Evolutionary conservation across 92 coral and sea anemone genomes (phyloP).

Genomic region (Epizoanthus rinbou): DNA sequence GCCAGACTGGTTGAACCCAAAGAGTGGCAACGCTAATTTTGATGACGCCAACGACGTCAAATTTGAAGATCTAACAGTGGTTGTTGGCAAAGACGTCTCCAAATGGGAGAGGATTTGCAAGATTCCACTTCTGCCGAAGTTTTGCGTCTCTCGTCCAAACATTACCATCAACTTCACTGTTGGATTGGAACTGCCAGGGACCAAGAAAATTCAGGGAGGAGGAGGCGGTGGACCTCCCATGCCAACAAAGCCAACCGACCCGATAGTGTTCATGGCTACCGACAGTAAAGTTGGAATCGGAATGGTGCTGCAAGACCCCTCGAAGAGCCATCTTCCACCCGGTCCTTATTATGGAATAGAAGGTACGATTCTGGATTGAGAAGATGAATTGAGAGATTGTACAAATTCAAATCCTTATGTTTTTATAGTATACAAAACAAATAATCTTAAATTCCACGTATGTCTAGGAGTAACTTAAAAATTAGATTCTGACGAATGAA

Average conservation of each 20-base stretch:
- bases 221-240: not conserved
- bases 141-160: not conserved
- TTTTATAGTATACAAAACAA: no score
- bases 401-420: no score
- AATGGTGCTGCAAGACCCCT: constrained; percentile 42
- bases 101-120: constrained; percentile 31
- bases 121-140: not conserved
- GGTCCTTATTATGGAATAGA: constrained; percentile 38
- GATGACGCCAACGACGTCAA: no score
- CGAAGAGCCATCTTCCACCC: not conserved
- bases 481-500: no score
- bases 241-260: constrained; percentile 22
- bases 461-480: no score
- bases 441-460: no score
- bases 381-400: no score
- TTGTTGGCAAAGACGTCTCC: constrained; percentile 2
- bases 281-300: constrained; percentile 25
- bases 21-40: constrained; percentile 1
- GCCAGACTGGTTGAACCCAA: constrained; percentile 24
- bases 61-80: constrained; percentile 28
- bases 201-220: not conserved
- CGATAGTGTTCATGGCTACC: constrained; percentile 17
- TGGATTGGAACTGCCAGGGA: constrained; percentile 33
- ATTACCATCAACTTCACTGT: constrained; percentile 12
- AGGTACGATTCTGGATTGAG: not conserved